A percentile compares a stretch with the other conserved stretches of the same genome.
These are phyloP conservation scores for Chlorospingus flavigularis DNA, from an alignment of 2,797 vertebrate genomes.

Conservation along the genomic window DNA sequence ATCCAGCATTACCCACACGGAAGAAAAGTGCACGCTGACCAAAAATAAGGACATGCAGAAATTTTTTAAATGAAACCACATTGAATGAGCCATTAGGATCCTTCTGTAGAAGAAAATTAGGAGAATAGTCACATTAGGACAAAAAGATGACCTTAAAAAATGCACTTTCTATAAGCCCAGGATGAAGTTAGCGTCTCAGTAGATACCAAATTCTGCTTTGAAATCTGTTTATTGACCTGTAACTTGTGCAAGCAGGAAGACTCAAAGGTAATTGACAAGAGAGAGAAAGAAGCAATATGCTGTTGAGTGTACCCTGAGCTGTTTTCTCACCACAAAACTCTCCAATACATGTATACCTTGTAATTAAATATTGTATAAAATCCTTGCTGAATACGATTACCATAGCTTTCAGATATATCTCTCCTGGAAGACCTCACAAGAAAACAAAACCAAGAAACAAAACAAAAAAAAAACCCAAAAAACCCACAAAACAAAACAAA, in stretches of 20 bases:
- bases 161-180: not conserved
- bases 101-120: not conserved
- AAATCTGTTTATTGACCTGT: slow-evolving; percentile 68
- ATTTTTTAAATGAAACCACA: slow-evolving; percentile 12
- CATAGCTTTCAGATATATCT: not conserved
- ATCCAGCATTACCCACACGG: not conserved
- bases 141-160: slow-evolving; percentile 24
- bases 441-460: not conserved
- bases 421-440: not conserved
- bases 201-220: slow-evolving; percentile 48
- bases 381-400: not conserved
- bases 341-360: not conserved
- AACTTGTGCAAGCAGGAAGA: slow-evolving; percentile 59
- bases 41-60: not conserved
- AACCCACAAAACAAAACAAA: too few species aligned
- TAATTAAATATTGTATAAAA: slow-evolving; percentile 36
- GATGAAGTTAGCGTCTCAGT: slow-evolving; percentile 47
- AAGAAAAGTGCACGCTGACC: not conserved
- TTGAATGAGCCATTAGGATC: not conserved
- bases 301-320: not conserved
- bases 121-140: not conserved
- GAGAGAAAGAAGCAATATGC: slow-evolving; percentile 37
- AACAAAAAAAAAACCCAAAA: not conserved
- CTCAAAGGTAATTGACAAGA: slow-evolving; percentile 61
- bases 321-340: slow-evolving; percentile 37